Evolutionary conservation across 2,797 vertebrate genomes (phyloP).

Genomic region (Aulostomus chinensis): DNA sequence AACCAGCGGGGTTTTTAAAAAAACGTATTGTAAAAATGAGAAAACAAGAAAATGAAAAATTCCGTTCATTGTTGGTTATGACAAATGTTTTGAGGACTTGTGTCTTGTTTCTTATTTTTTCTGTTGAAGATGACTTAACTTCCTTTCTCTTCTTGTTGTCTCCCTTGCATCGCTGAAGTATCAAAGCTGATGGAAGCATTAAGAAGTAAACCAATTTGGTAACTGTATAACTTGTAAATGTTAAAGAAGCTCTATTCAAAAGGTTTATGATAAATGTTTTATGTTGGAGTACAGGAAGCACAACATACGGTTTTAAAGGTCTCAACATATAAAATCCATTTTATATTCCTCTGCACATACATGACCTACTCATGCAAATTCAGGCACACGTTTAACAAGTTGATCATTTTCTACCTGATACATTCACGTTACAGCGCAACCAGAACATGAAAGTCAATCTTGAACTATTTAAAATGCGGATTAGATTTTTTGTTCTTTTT

Average conservation of each 20-base stretch:
- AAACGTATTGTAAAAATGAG: conserved; percentile 79
- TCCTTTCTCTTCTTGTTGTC: conserved; percentile 82
- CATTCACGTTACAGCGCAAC: no score
- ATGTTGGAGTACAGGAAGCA: conserved; percentile 84
- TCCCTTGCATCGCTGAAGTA: conserved; percentile 84
- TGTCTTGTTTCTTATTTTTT: conserved; percentile 76
- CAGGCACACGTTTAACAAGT: conserved; percentile 41
- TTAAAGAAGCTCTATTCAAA: conserved; percentile 82
- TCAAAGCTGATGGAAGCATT: conserved; percentile 81
- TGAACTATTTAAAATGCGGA: no score
- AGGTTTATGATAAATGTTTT: conserved; percentile 85
- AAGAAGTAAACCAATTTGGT: conserved; percentile 91
- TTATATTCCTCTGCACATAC: conserved; percentile 68
- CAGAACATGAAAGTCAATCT: no score
- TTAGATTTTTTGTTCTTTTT: no score
- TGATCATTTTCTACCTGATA: conserved; percentile 14
- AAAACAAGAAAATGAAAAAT: conserved; percentile 76
- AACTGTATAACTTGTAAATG: conserved; percentile 88
- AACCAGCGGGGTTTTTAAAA: conserved; percentile 91
- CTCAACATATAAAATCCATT: conserved; percentile 68
- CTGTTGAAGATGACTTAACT: conserved; percentile 85
- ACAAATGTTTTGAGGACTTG: conserved; percentile 89
- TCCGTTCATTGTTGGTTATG: conserved; percentile 90
- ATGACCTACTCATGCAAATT: conserved; percentile 65
- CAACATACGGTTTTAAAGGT: conserved; percentile 76